These are phyloP conservation scores for Micromys minutus DNA, from an alignment of 2,113 vertebrate species.

Conservation along the genomic window DNA sequence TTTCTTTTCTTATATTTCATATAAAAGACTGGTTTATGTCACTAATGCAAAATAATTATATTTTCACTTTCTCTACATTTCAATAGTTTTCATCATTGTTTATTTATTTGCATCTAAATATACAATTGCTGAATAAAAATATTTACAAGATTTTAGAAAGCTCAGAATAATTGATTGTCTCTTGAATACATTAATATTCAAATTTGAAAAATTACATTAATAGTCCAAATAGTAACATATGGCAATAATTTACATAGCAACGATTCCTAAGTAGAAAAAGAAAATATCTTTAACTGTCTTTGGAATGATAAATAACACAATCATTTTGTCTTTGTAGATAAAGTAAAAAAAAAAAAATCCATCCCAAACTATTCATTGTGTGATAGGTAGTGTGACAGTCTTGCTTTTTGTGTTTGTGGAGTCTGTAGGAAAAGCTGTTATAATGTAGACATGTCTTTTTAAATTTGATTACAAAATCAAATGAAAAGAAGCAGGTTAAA, in stretches of 20 bases:
- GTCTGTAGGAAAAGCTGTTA: neutral
- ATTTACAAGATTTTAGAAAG: neutral
- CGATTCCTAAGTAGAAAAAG: neutral
- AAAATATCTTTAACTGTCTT: neutral
- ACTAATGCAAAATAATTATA: neutral
- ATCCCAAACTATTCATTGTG: neutral
- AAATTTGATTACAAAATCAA: neutral
- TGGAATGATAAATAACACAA: neutral
- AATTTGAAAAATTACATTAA: neutral
- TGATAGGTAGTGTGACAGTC: neutral
- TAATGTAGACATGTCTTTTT: neutral
- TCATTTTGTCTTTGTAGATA: neutral
- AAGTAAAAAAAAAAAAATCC: neutral
- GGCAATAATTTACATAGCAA: neutral
- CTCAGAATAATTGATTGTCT: neutral
- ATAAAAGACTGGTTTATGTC: neutral
- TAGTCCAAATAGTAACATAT: neutral
- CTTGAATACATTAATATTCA: neutral
- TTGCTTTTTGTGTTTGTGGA: neutral
- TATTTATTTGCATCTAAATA: neutral
- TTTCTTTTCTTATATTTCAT: neutral
- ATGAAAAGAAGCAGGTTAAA: neutral
- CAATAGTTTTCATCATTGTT: neutral
- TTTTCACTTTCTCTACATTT: neutral
- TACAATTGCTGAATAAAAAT: neutral